Base-by-base conservation (phyloP, 2,113 vertebrate genomes). In the Mionectes macconnelli region DNA sequence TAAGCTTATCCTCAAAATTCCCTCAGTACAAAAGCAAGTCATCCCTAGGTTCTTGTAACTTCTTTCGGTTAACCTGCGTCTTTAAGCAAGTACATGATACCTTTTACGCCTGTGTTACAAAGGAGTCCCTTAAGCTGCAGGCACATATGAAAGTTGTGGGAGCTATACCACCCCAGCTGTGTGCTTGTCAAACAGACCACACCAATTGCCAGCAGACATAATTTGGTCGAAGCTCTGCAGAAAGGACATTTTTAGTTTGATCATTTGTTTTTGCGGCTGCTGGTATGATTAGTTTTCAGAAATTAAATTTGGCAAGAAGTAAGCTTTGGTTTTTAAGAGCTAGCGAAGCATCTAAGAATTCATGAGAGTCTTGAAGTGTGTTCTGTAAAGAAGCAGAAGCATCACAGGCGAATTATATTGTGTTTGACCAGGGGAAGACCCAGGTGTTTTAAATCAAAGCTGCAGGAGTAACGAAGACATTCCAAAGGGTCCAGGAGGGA, bases 371-470 rank as follows among this genome's bases (percentile, higher is more conserved):
- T 2, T 33, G 72, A 64, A 74, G 85, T 13, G 4, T 82, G n/a
- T 89, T 90, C 87, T 24, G 4, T 63, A 47, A 96, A 67, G 84
- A 77, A 55, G 60, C 69, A 83, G 47, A 89, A 93, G 50, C 44
- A 23, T 78, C 86, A 24, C 47, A 37, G 49, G 33, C 28, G 4
- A 47, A 57, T 91, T 80, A 86, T 87, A n/a, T 52, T 89, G 72
- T 67, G 19, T 87, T 93, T 94, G 87, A 94, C 57, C 12, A 16
- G 6, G 44, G 52, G 66, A 53, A 81, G 67, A 64, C 47, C 82
- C 87, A 92, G 89, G 95, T 96, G 87, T 88, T 97, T 88, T 88
- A 69, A 94, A 90, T 96, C 95, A 96, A 91, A 93, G 60, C 14
- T 87, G 74, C 59, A 73, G 28, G 55, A 76, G 57, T 70, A 94